Evolutionary conservation across 1,140 invertebrate species (phyloP), one percentile per base, ranked within the genome.

Genomic region (Diabrotica virgifera): DNA sequence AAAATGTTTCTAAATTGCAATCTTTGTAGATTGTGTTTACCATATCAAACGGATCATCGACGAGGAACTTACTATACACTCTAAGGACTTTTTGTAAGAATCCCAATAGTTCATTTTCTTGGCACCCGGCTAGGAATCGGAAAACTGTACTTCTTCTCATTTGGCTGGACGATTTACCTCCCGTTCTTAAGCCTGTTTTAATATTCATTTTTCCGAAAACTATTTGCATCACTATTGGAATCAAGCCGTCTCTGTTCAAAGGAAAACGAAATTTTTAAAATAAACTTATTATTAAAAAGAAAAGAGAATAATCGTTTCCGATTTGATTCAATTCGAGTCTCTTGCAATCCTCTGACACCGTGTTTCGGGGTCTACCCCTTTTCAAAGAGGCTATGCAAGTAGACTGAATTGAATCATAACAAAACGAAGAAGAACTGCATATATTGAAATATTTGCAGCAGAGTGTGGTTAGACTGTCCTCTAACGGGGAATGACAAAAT

Each of bases 171-270:
- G 85, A 82, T 75, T 92, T 93, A 12, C 93, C 92, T 0, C 87
- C 85, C 0, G 87, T 87, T 65, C 87, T 84, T 63, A 84, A 81
- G 0, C 87, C 90, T 51, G 88, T 86, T 75, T 89, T 93, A 24
- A 85, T 84, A 36, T 87, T 83, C 90, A 97, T 95, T 82, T 95
- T 96, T 6, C 93, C 92, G 77, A 93, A 96, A 2, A 96, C 81
- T 63, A 97, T 90, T 75, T 93, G 87, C 77, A 97, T 84, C 7
- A 97, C 80, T 55, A 95, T 83, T 0, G 92, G 90, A 64, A 97
- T 86, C 0, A 96, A 77, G 66, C 88, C 84, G 35, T 82, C 77
- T 64, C 95, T 84, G n/a, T 46, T 24, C 4, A 46, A 46, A 46
- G 40, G 6, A 46, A 24, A 24, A 24, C 24, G 24, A 4, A 4